Percentiles rank a stretch among this genome's conserved stretches.
Conservation (phyloP, 2,888 invertebrate genomes). For the Drepana falcataria region DNA sequence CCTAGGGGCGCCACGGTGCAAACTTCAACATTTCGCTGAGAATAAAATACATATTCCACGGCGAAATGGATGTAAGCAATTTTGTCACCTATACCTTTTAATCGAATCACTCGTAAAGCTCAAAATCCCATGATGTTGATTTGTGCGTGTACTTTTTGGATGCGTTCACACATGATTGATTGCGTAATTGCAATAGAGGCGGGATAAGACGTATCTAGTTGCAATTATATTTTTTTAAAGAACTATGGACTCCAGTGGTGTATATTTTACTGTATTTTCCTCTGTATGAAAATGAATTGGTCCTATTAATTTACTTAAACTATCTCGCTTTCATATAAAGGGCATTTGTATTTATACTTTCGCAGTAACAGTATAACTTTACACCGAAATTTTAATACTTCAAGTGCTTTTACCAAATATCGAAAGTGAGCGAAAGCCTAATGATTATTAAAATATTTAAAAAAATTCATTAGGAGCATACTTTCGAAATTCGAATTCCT, state of each 20-base stretch:
- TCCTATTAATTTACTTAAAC: too few species aligned
- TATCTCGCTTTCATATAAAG: too few species aligned
- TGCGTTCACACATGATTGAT: conserved; percentile 49
- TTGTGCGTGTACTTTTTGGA: conserved; percentile 18
- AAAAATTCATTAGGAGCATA: too few species aligned
- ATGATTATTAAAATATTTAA: too few species aligned
- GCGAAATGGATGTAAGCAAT: conserved; percentile 1
- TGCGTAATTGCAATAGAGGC: conserved; percentile 41
- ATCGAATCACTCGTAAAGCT: conserved; percentile 8
- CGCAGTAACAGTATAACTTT: too few species aligned
- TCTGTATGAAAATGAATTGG: too few species aligned
- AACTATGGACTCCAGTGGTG: conserved; percentile 38
- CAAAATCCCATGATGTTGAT: conserved; percentile 14
- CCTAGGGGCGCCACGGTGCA: conserved; percentile 44
- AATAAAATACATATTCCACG: conserved; percentile 34
- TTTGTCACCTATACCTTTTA: background rate
- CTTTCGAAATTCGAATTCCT: too few species aligned
- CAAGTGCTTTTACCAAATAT: too few species aligned
- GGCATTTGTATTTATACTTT: too few species aligned
- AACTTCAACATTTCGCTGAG: conserved; percentile 40
- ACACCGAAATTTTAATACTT: too few species aligned
- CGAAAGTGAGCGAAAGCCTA: too few species aligned
- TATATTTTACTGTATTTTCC: conserved; percentile 11
- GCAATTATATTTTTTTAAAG: conserved; percentile 43
- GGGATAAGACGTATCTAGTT: conserved; percentile 26